Base-by-base conservation (phyloP, 2,113 vertebrate genomes). In the Pygoscelis antarcticus region DNA sequence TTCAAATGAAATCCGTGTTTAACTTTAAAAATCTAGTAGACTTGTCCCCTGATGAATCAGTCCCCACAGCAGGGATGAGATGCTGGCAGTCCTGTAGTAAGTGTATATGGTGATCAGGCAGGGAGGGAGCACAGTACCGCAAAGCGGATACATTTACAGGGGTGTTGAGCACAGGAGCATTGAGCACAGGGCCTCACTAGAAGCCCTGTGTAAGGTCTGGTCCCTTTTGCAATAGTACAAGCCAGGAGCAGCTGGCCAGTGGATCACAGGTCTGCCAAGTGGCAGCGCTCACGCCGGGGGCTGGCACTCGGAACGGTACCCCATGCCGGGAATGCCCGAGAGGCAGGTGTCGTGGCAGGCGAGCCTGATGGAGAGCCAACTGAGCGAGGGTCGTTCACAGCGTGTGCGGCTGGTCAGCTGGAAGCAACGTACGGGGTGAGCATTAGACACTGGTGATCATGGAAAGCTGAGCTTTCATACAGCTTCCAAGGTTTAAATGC, bases 201-300 rank as follows among this genome's bases (percentile, higher is more conserved):
- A 72, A 83, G 34, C 46, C 30, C 38, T 27, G 19, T 14, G 16
- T 38, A 7, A 66, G 27, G 36, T 14, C 22, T 20, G 38, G 30
- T 29, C 40, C 46, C 20, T 66, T 66, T 16, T 79, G 71, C 1
- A 4, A 13, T 2, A 23, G 60, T 19, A 18, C 9, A 13, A 16
- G n/a, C 44, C 51, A 19, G 58, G 46, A 83, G 65, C 70, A 83
- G 71, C 82, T 66, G 82, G 77, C n/a, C 51, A 42, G 64, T 25
- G 64, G 57, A 11, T 71, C 26, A 2, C 70, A 21, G 54, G 70
- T 32, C 21, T 87, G 87, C 25, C 57, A 36, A 52, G 62, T 23
- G 60, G 76, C 82, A 76, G 62, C 1, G 4, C 32, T 38, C 36
- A 3, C 0, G 1, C 44, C 1, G 1, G 72, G 27, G 15, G 44